Base-by-base conservation (phyloP, 2,888 invertebrate species). In the Eugnorisma glareosa region DNA sequence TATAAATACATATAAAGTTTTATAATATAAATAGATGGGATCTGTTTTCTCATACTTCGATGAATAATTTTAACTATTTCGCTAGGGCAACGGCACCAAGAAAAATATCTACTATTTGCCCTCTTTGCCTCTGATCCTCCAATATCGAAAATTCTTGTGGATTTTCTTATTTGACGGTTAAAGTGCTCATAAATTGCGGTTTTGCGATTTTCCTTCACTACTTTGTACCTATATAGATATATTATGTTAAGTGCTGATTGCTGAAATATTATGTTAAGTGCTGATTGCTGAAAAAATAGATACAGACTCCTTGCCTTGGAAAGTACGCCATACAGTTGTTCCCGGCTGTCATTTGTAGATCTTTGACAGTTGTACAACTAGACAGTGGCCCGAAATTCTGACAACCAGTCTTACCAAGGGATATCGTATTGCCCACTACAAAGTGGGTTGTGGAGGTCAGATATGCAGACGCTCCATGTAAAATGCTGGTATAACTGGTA, bases 141-240 rank as follows among this genome's bases (percentile, higher is more conserved):
- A 77, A 89, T 87, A 88, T 87, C 78, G 74, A 83, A 84, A 81
- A 85, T 79, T 86, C 82, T 75, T 77, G 67, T 78, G 85, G 79
- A 88, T 85, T 85, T 80, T 78, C 88, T 82, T 86, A 82, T 86
- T 82, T 78, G 76, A 78, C 48, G 77, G 84, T 66, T 81, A 73
- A 75, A 86, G 71, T 75, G 82, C 72, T 85, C 83, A 87, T 87
- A 87, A 87, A 85, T 83, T 77, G 68, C 40, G 81, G 83, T 81
- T 77, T 83, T 77, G 74, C 72, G 73, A 70, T 73, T 68, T 75
- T 75, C 63, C 57, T 70, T 48, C 70, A 78, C 63, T 84, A 86
- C 68, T 82, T 81, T 78, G 21, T 77, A 63, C 69, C 11, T 73
- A 78, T 54, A 40, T n/a, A 71, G n/a, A 75, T 72, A 40, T 40